Conservation (phyloP, 2,888 invertebrate genomes). For the Coelogynopora nodosa region DNA sequence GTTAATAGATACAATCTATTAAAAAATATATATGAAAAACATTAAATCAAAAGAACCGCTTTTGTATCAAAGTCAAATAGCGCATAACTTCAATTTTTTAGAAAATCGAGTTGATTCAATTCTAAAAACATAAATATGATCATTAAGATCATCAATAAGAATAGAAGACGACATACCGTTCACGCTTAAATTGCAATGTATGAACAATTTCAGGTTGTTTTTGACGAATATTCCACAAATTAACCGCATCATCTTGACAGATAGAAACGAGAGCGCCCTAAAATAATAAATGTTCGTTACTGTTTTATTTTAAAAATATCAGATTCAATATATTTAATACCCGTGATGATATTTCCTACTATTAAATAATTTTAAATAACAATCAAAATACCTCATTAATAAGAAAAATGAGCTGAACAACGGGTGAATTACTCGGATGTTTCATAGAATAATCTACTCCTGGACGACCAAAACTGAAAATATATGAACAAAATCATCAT, state of each 20-base stretch:
- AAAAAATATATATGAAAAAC: no score
- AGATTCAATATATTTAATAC: neutral
- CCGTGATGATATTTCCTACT: no score
- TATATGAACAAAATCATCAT: no score
- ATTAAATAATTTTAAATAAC: neutral
- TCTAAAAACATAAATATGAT: no score
- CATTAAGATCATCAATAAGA: neutral
- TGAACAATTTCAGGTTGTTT: constrained; percentile 89
- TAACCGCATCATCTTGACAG: constrained; percentile 89
- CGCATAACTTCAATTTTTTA: no score
- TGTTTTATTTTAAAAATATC: no score
- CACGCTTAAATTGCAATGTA: constrained; percentile 91
- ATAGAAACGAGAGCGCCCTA: constrained; percentile 85
- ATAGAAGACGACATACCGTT: constrained; percentile 67
- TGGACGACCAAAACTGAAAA: constrained; percentile 82
- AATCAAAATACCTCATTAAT: constrained; percentile 81
- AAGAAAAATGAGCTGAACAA: constrained; percentile 85
- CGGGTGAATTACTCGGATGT: constrained; percentile 70
- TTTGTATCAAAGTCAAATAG: no score
- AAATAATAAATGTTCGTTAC: no score
- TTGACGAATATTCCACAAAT: constrained; percentile 90
- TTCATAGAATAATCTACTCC: constrained; percentile 91
- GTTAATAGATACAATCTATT: no score
- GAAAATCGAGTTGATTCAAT: no score
- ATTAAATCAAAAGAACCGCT: no score